These are phyloP conservation scores for Scolanthus callimorphus DNA, from an alignment of 92 coral and sea anemone species.

Conservation along the genomic window DNA sequence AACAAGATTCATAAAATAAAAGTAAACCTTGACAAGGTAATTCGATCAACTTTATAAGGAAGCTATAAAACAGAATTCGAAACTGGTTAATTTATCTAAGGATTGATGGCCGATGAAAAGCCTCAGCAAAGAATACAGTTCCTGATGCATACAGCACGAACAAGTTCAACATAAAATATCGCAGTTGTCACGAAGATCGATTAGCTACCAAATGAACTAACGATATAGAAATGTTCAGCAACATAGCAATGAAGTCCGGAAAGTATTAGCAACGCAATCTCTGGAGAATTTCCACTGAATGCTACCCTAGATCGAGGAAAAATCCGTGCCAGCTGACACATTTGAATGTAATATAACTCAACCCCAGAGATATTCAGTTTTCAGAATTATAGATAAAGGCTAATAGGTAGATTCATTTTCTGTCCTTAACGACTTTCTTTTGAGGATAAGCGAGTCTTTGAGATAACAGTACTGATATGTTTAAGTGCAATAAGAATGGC, in stretches of 20 bases:
- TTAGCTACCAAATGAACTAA: too few species aligned
- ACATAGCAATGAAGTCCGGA: conserved; percentile 2
- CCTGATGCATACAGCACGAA: too few species aligned
- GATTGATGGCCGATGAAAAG: too few species aligned
- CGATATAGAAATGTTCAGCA: too few species aligned
- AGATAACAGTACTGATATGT: not conserved
- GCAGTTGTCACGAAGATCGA: too few species aligned
- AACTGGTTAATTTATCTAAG: too few species aligned
- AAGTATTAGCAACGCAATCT: not conserved
- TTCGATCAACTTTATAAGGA: not conserved
- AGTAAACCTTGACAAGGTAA: too few species aligned
- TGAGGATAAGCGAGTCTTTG: not conserved
- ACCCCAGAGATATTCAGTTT: not conserved
- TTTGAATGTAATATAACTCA: not conserved
- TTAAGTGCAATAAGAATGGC: not conserved
- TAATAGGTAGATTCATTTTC: not conserved
- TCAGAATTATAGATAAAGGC: not conserved
- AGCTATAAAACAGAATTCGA: not conserved
- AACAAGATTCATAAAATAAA: too few species aligned
- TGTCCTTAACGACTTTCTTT: not conserved
- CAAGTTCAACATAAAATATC: too few species aligned
- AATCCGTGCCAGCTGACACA: conserved; percentile 1
- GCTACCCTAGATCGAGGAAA: not conserved
- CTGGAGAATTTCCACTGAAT: not conserved
- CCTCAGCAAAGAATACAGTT: too few species aligned